phyloP scores from a whole-genome alignment of 1,140 invertebrate genomes.

The Pissodes strobi region DNA sequence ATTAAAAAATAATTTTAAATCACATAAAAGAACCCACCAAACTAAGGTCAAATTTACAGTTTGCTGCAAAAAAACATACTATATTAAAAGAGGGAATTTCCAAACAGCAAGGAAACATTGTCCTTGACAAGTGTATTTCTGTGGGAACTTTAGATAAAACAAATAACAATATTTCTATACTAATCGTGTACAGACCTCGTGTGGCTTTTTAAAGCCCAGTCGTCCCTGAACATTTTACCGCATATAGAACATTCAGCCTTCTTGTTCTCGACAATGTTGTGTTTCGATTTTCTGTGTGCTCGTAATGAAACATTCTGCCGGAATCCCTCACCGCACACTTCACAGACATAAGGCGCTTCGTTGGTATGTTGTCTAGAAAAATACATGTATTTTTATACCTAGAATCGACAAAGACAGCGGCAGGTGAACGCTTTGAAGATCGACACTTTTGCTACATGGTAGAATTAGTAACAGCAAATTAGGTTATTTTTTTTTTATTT shows the following conservation, averaged over 20 bases:
- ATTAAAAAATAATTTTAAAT: too few relatives aligned
- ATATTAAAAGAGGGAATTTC: too few relatives aligned
- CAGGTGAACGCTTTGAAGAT: background rate
- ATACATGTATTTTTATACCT: background rate
- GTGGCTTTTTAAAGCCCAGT: constrained; percentile 37
- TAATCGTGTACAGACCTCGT: constrained; percentile 31
- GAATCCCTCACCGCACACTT: constrained; percentile 44
- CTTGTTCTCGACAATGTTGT: constrained; percentile 42
- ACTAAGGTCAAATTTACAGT: too few relatives aligned
- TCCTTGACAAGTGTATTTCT: too few relatives aligned
- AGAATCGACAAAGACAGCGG: background rate
- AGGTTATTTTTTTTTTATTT: too few relatives aligned
- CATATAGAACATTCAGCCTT: constrained; percentile 39
- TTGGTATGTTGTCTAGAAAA: constrained; percentile 42
- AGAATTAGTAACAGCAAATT: too few relatives aligned
- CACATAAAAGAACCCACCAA: too few relatives aligned
- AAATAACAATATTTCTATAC: too few relatives aligned
- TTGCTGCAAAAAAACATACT: too few relatives aligned
- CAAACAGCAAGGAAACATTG: too few relatives aligned
- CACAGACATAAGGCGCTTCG: constrained; percentile 44
- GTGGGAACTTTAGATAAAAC: too few relatives aligned
- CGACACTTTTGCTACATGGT: background rate
- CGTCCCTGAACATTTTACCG: constrained; percentile 36
- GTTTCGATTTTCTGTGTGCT: constrained; percentile 42
- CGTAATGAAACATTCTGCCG: constrained; percentile 44